A percentile compares a stretch with the other conserved stretches of the same genome.
These are phyloP conservation scores for Ifrita kowaldi DNA, from an alignment of 2,113 vertebrate species.

Conservation along the genomic window DNA sequence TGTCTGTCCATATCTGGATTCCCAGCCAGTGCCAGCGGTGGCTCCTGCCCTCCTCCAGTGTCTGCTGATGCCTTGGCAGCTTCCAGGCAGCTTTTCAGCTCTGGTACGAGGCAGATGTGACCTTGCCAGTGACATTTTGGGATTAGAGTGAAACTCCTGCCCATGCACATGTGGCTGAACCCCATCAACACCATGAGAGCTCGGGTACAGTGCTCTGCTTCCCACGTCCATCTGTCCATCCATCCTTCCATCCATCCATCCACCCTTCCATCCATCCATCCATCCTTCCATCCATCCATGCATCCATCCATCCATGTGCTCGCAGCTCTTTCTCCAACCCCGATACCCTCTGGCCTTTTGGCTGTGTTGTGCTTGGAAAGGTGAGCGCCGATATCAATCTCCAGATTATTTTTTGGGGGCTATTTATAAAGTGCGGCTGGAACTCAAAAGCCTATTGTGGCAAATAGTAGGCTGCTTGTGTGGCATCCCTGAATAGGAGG, in stretches of 20 bases:
- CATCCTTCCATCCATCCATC: neutral
- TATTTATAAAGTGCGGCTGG: neutral
- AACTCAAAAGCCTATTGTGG: neutral
- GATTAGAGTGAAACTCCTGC: neutral
- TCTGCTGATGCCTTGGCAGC: neutral
- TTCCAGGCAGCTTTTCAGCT: rapidly evolving
- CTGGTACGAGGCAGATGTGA: rapidly evolving
- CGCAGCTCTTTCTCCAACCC: rapidly evolving
- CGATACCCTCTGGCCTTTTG: rapidly evolving
- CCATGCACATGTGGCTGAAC: rapidly evolving
- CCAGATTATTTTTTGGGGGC: neutral
- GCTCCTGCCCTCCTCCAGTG: neutral
- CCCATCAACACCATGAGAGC: rapidly evolving
- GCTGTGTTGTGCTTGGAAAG: neutral
- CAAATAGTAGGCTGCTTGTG: constrained; percentile 15
- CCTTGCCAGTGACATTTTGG: neutral
- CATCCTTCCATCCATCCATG: neutral
- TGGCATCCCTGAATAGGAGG: constrained; percentile 3
- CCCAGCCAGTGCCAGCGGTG: neutral
- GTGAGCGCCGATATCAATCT: neutral
- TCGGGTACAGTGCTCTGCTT: rapidly evolving
- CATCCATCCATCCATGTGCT: rapidly evolving
- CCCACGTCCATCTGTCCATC: rapidly evolving
- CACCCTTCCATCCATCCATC: neutral
- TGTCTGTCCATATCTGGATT: neutral